These are phyloP conservation scores for Adelphocoris suturalis DNA, from an alignment of 2,888 invertebrate species.

Conservation along the genomic window DNA sequence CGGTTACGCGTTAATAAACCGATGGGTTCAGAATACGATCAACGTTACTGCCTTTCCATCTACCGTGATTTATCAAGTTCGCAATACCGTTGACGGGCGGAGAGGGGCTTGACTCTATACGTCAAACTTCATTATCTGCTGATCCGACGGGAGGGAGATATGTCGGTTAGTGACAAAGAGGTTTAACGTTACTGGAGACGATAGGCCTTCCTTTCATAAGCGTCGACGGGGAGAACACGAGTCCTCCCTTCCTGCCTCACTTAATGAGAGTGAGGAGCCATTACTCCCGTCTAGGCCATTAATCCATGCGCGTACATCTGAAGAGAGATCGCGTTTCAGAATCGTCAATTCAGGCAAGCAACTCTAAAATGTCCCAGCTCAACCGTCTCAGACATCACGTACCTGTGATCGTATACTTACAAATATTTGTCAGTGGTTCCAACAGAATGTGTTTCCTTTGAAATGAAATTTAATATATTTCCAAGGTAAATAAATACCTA, in stretches of 20 bases:
- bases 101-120: neutral
- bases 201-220: neutral
- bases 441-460: no score
- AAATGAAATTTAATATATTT: no score
- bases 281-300: neutral
- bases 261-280: neutral
- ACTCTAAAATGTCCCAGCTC: no score
- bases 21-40: slow-evolving; percentile 9
- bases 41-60: slow-evolving; percentile 19
- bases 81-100: slow-evolving; percentile 18
- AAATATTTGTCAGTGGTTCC: no score
- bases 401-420: no score
- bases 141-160: neutral
- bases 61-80: slow-evolving; percentile 30
- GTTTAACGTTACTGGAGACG: neutral
- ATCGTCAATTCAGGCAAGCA: no score
- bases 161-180: neutral
- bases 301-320: neutral
- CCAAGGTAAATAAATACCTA: no score
- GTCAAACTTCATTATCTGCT: slow-evolving; percentile 30
- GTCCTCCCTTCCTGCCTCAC: neutral
- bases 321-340: no score
- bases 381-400: no score
- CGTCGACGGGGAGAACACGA: neutral
- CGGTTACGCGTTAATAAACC: neutral